Percentiles rank a stretch among this genome's conserved stretches.
phyloP scores from a whole-genome alignment of 2,888 invertebrate genomes.

The Crematogaster levior region DNA sequence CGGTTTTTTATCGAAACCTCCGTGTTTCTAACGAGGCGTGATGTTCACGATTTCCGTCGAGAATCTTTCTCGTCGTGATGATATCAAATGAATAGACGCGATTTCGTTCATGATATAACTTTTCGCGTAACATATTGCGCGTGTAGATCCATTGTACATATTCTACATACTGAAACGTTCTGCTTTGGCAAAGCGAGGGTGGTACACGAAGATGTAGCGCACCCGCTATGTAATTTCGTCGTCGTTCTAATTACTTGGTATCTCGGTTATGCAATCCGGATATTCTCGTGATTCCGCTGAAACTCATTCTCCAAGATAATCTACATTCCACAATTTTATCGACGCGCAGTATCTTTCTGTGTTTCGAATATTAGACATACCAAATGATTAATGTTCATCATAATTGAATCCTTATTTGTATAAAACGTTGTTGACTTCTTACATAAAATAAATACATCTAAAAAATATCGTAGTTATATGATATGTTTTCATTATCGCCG shows the following conservation, averaged over 20 bases:
- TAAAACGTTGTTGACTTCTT: too few species aligned
- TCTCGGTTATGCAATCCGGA: conserved; percentile 3
- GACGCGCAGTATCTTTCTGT: background rate
- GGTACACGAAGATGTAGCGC: background rate
- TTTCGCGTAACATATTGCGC: background rate
- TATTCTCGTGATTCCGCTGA: conserved; percentile 1
- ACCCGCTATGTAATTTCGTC: conserved; percentile 9
- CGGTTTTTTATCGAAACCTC: conserved; percentile 19
- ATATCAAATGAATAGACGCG: conserved; percentile 1
- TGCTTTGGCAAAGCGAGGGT: background rate
- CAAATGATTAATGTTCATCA: background rate
- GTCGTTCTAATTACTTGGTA: conserved; percentile 29
- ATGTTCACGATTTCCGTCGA: background rate
- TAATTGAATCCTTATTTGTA: background rate
- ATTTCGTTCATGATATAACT: conserved; percentile 2
- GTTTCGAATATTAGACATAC: background rate
- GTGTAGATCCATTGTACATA: background rate
- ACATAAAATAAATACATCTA: background rate
- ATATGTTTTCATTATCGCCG: background rate
- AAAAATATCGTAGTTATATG: background rate
- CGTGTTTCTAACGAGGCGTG: background rate
- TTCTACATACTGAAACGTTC: conserved; percentile 13
- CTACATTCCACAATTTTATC: background rate
- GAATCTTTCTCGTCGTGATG: background rate
- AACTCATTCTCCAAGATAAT: conserved; percentile 20